A percentile compares a stretch with the other conserved stretches of the same genome.
Conservation (phyloP, 1,140 invertebrate species). For the Spodoptera litura region DNA sequence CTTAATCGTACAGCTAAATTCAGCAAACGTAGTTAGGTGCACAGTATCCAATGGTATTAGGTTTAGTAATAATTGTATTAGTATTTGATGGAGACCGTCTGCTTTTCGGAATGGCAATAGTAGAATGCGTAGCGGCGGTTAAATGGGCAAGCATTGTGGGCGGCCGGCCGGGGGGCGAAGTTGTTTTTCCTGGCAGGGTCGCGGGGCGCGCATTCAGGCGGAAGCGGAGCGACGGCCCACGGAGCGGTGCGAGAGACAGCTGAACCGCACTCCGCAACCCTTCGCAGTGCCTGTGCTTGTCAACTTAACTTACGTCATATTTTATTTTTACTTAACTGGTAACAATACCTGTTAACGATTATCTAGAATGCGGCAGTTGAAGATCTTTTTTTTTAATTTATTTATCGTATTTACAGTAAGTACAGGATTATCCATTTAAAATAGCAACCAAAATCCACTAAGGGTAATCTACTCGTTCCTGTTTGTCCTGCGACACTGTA, state of each 20-base stretch:
- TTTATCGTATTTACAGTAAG: no score
- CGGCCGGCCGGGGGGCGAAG: constrained; percentile 53
- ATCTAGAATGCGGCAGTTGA: background rate
- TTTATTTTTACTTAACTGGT: constrained; percentile 49
- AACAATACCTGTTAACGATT: background rate
- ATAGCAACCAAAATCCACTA: no score
- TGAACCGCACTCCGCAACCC: constrained; percentile 45
- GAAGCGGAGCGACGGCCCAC: constrained; percentile 54
- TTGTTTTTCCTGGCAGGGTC: constrained; percentile 47
- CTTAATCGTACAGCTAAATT: background rate
- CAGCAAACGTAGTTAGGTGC: background rate
- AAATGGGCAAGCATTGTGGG: constrained; percentile 48
- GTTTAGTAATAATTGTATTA: background rate
- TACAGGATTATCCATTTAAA: no score
- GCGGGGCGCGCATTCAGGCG: constrained; percentile 51
- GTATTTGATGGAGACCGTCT: constrained; percentile 29
- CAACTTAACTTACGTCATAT: constrained; percentile 55
- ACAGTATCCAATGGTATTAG: background rate
- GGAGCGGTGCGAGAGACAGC: constrained; percentile 58
- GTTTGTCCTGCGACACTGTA: no score
- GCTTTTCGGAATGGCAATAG: constrained; percentile 27
- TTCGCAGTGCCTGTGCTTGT: constrained; percentile 48
- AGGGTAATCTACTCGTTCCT: background rate
- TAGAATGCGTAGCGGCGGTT: constrained; percentile 26
- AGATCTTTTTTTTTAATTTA: no score